These are phyloP conservation scores for Leptopilina drosophilae DNA, from an alignment of 2,888 invertebrate species.

Conservation along the genomic window DNA sequence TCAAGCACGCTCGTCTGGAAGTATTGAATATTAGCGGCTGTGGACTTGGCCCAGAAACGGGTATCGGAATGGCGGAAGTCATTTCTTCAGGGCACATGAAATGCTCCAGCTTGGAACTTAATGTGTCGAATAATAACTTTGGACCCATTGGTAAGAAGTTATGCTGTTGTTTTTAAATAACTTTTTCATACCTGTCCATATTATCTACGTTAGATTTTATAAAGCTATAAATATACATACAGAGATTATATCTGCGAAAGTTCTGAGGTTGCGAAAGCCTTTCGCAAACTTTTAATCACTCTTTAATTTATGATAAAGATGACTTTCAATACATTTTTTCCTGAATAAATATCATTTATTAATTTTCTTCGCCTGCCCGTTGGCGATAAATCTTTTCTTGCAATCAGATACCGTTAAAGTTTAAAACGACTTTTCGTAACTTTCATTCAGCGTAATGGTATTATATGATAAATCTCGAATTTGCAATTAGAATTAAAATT, in stretches of 20 bases:
- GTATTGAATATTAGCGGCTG: constrained; percentile 69
- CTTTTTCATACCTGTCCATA: too few relatives aligned
- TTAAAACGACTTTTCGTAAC: too few relatives aligned
- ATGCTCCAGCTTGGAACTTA: constrained; percentile 57
- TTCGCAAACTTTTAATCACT: background rate
- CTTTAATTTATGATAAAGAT: constrained; percentile 5
- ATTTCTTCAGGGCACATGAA: constrained; percentile 61
- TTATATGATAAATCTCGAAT: too few relatives aligned
- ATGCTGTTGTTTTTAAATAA: too few relatives aligned
- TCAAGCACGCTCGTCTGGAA: constrained; percentile 62
- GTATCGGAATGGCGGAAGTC: constrained; percentile 64
- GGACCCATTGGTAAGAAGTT: constrained; percentile 61
- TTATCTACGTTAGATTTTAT: too few relatives aligned
- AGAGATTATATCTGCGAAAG: background rate
- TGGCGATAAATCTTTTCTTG: too few relatives aligned
- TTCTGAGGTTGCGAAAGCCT: too few relatives aligned
- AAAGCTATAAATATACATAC: too few relatives aligned
- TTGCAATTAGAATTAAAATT: too few relatives aligned
- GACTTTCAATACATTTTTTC: constrained; percentile 9
- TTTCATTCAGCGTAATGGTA: too few relatives aligned
- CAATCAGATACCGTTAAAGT: too few relatives aligned
- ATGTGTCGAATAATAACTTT: constrained; percentile 69
- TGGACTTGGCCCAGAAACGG: constrained; percentile 62
- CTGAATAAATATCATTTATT: background rate
- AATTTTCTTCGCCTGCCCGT: background rate